Conservation (phyloP, 1,140 invertebrate species). For the Idris sp. region DNA sequence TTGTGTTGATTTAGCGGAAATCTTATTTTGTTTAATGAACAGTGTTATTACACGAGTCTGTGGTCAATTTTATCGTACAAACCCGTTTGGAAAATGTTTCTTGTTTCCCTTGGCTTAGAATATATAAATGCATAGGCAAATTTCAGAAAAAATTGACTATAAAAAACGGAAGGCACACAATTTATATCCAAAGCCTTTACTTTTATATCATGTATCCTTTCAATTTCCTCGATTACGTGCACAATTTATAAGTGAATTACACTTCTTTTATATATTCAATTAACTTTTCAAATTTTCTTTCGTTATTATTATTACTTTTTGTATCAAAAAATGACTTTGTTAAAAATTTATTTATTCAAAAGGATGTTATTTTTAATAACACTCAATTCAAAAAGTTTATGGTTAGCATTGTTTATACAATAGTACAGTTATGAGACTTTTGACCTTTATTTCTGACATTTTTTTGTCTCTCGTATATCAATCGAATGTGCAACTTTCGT, state of each 20-base stretch:
- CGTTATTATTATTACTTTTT: neutral
- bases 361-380: slow-evolving; percentile 23
- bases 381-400: slow-evolving; percentile 18
- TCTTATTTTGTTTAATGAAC: slow-evolving; percentile 33
- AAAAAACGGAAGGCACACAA: too few relatives aligned
- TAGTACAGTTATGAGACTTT: slow-evolving; percentile 36
- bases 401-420: slow-evolving; percentile 30
- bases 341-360: neutral
- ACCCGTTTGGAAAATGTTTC: neutral
- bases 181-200: too few relatives aligned
- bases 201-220: too few relatives aligned
- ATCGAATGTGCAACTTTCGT: slow-evolving; percentile 45
- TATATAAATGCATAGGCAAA: too few relatives aligned
- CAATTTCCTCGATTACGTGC: too few relatives aligned
- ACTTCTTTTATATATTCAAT: too few relatives aligned
- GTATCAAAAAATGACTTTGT: neutral
- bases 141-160: too few relatives aligned
- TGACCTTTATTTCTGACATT: slow-evolving; percentile 52
- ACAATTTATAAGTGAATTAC: too few relatives aligned
- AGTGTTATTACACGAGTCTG: slow-evolving; percentile 6
- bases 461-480: slow-evolving; percentile 55
- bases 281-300: slow-evolving; percentile 1
- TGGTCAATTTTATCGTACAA: neutral
- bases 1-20: slow-evolving; percentile 39
- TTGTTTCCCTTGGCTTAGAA: too few relatives aligned